These are phyloP conservation scores for Pollenia labialis DNA, from an alignment of 2,888 invertebrate genomes.

Conservation along the genomic window DNA sequence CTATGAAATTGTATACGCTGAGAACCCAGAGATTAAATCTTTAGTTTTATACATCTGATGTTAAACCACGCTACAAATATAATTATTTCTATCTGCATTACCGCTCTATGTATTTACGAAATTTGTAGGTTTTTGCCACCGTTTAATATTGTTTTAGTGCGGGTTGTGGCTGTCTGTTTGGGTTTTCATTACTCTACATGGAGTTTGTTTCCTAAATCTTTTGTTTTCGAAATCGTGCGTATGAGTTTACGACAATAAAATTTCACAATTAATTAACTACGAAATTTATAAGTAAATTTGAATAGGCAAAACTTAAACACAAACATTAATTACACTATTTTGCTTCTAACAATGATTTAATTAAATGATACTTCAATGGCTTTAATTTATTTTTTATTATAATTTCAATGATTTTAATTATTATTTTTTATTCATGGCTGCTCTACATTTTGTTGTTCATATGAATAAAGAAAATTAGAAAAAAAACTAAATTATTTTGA, in stretches of 20 bases:
- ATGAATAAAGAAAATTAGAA: background rate
- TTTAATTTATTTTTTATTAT: constrained; percentile 1
- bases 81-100: background rate
- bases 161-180: constrained; percentile 6
- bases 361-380: background rate
- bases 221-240: constrained; percentile 16
- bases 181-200: background rate
- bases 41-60: background rate
- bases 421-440: background rate
- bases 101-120: constrained; percentile 41
- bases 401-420: constrained; percentile 10
- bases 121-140: constrained; percentile 23
- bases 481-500: background rate
- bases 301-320: background rate
- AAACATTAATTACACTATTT: constrained; percentile 11
- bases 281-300: background rate
- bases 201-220: constrained; percentile 41
- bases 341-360: background rate
- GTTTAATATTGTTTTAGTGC: constrained; percentile 33
- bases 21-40: constrained; percentile 15
- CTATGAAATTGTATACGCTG: constrained; percentile 40
- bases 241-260: constrained; percentile 5
- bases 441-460: constrained; percentile 30
- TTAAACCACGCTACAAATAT: constrained; percentile 27
- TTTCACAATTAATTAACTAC: constrained; percentile 22